Evolutionary conservation across 2,888 invertebrate genomes (phyloP).

Genomic region (Steromphala cineraria): DNA sequence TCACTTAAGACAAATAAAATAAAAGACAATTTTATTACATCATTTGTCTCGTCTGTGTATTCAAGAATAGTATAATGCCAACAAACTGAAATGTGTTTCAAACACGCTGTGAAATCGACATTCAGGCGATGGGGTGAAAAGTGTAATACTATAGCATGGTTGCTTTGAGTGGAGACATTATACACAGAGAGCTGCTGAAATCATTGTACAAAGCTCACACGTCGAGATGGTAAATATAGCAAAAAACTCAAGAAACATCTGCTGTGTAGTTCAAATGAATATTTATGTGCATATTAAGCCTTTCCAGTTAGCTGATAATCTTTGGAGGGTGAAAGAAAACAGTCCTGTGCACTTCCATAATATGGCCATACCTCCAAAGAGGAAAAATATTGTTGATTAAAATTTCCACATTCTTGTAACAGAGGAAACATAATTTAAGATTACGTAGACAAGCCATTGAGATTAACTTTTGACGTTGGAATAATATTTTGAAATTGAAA

Average conservation of each 20-base stretch:
- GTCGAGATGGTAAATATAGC: not conserved
- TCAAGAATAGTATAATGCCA: no score
- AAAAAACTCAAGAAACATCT: not conserved
- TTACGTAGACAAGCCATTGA: no score
- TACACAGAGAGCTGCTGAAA: not conserved
- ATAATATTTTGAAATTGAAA: no score
- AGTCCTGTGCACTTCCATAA: not conserved
- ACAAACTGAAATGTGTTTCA: no score
- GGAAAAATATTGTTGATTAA: no score
- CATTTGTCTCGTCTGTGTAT: no score
- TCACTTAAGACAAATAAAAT: no score
- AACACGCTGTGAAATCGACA: not conserved
- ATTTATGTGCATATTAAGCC: constrained; percentile 6
- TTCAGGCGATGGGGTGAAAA: not conserved
- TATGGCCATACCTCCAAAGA: no score
- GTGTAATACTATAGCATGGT: not conserved
- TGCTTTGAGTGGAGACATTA: not conserved
- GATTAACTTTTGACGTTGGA: no score
- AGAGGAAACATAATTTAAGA: no score
- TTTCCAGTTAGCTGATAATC: constrained; percentile 1
- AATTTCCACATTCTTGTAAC: no score
- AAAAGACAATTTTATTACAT: no score
- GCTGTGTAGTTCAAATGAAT: not conserved
- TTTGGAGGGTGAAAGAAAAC: not conserved
- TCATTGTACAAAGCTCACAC: not conserved